Percentiles rank a stretch among this genome's conserved stretches.
Conservation (phyloP, 1,140 invertebrate species). For the Pogonognathellus flavescens region DNA sequence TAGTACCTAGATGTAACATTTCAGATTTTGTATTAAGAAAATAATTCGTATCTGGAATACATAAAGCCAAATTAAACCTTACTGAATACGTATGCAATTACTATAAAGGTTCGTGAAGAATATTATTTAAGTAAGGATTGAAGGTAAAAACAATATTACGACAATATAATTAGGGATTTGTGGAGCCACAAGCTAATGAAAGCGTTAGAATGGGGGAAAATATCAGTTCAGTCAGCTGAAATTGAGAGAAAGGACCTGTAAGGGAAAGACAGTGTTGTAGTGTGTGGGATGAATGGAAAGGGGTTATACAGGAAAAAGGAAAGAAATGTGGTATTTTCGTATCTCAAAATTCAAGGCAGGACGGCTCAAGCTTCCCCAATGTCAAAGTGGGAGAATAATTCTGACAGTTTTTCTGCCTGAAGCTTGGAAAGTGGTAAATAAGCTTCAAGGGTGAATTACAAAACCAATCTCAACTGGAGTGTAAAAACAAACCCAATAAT, state of each 20-base stretch:
- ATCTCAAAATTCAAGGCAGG: not conserved
- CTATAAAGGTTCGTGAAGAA: too few species aligned
- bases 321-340: slow-evolving; percentile 8
- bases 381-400: not conserved
- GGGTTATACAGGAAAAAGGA: slow-evolving; percentile 24
- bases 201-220: slow-evolving; percentile 7
- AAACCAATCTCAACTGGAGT: slow-evolving; percentile 46
- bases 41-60: too few species aligned
- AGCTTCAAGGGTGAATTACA: slow-evolving; percentile 30
- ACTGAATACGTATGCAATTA: too few species aligned
- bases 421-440: slow-evolving; percentile 12
- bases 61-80: too few species aligned
- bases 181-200: slow-evolving; percentile 32
- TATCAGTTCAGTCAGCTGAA: slow-evolving; percentile 32
- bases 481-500: slow-evolving; percentile 29
- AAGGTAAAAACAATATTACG: too few species aligned
- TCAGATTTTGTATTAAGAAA: too few species aligned
- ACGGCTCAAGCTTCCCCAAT: not conserved
- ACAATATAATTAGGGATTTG: not conserved
- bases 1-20: too few species aligned
- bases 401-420: not conserved
- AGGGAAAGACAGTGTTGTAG: not conserved
- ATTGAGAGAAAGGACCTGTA: slow-evolving; percentile 25
- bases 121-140: too few species aligned
- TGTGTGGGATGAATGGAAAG: not conserved